A percentile compares a stretch with the other conserved stretches of the same genome.
Evolutionary conservation across 2,888 invertebrate species (phyloP).

Genomic region (Lypha dubia): DNA sequence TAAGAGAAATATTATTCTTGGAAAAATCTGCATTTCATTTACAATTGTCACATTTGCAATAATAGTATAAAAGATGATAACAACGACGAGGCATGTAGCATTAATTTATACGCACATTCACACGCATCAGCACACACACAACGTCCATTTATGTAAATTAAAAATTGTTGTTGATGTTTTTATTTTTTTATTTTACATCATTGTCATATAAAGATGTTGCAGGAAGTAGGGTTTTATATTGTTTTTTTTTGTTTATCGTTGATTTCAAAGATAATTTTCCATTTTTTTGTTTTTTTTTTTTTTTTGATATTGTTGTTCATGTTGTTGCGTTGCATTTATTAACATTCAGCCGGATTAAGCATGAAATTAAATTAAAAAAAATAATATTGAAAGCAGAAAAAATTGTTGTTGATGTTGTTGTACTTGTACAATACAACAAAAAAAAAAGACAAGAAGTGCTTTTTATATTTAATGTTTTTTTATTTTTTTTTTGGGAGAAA

Average conservation of each 20-base stretch:
- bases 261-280: slow-evolving; percentile 48
- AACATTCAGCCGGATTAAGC: slow-evolving; percentile 19
- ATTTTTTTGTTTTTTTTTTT: slow-evolving; percentile 9
- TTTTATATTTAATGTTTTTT: slow-evolving; percentile 17
- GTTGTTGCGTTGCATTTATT: slow-evolving; percentile 21
- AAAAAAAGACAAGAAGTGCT: too few relatives aligned
- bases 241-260: slow-evolving; percentile 40
- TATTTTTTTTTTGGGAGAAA: too few relatives aligned
- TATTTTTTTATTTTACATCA: too few relatives aligned
- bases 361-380: slow-evolving; percentile 36
- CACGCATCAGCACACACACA: slow-evolving; percentile 2
- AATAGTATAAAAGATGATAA: slow-evolving; percentile 40
- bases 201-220: slow-evolving; percentile 19
- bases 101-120: slow-evolving; percentile 6
- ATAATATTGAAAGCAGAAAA: slow-evolving; percentile 23
- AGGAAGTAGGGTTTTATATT: neutral
- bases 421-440: slow-evolving; percentile 11
- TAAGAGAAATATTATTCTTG: slow-evolving; percentile 88
- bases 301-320: slow-evolving; percentile 7
- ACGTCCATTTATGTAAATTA: slow-evolving; percentile 32
- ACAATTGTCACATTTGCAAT: slow-evolving; percentile 11
- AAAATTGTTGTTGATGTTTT: too few relatives aligned
- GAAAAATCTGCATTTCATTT: slow-evolving; percentile 85
- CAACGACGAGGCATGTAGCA: slow-evolving; percentile 14
- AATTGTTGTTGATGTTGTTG: slow-evolving; percentile 1